These are phyloP conservation scores for Morone chrysops DNA, from an alignment of 2,113 vertebrate genomes.

Conservation along the genomic window DNA sequence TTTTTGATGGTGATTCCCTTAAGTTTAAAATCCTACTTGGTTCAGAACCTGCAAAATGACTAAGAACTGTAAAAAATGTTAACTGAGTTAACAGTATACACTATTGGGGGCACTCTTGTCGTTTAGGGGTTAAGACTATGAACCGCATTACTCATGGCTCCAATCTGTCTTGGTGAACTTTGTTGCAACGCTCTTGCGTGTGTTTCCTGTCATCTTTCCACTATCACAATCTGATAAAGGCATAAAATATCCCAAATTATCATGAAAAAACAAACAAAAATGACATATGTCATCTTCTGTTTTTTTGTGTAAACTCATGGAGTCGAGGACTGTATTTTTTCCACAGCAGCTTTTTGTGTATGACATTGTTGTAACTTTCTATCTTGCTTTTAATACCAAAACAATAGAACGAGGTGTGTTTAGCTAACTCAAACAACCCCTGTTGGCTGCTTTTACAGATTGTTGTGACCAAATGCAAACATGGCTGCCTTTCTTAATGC, in stretches of 20 bases:
- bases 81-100: slow-evolving; percentile 3
- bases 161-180: background rate
- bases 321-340: background rate
- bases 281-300: too few relatives aligned
- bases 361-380: background rate
- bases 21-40: slow-evolving; percentile 14
- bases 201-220: background rate
- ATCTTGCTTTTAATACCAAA: background rate
- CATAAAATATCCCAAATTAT: background rate
- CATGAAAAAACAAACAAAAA: too few relatives aligned
- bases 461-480: background rate
- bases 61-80: background rate
- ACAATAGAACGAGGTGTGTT: background rate
- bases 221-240: background rate
- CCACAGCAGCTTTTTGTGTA: background rate
- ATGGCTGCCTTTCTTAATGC: background rate
- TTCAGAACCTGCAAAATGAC: slow-evolving; percentile 6
- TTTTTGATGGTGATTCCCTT: slow-evolving; percentile 13
- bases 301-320: too few relatives aligned
- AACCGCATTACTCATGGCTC: background rate
- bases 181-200: background rate
- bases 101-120: background rate
- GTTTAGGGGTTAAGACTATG: background rate
- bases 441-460: background rate
- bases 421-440: background rate